Conservation (phyloP, 2,797 vertebrate genomes). For the Tarsius wallacei region DNA sequence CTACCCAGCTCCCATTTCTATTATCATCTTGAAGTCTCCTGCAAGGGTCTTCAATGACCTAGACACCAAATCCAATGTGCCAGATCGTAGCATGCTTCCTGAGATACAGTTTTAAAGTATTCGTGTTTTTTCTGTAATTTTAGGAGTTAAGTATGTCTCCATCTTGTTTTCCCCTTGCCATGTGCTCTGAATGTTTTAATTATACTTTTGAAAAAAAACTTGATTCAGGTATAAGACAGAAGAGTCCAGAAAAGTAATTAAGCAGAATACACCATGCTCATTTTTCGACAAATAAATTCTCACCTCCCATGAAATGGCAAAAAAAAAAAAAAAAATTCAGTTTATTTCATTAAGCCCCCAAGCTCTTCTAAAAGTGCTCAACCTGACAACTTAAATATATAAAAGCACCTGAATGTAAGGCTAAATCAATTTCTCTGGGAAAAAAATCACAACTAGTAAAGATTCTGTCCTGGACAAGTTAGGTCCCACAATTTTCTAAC, state of each 20-base stretch:
- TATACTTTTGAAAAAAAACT: slow-evolving; percentile 63
- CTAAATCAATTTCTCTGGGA: slow-evolving; percentile 2
- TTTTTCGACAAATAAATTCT: slow-evolving; percentile 65
- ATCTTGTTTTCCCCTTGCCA: slow-evolving; percentile 53
- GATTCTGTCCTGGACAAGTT: slow-evolving; percentile 39
- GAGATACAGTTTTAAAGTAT: neutral
- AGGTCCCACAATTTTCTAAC: neutral
- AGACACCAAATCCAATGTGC: neutral
- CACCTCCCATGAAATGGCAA: slow-evolving; percentile 18
- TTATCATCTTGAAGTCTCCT: neutral
- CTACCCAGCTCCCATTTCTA: neutral
- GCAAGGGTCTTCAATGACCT: neutral
- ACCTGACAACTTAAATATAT: slow-evolving; percentile 23
- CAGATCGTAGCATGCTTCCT: neutral
- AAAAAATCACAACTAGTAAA: slow-evolving; percentile 11
- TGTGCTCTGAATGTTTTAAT: slow-evolving; percentile 67
- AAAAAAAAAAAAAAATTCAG: neutral
- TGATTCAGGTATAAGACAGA: slow-evolving; percentile 59
- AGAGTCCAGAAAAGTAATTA: slow-evolving; percentile 75
- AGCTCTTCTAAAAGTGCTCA: slow-evolving; percentile 29
- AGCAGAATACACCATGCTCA: slow-evolving; percentile 35
- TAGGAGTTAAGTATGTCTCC: slow-evolving; percentile 36
- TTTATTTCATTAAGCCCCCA: slow-evolving; percentile 64
- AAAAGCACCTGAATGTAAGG: slow-evolving; percentile 40
- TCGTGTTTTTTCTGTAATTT: slow-evolving; percentile 48